Conservation (phyloP, 2,888 invertebrate genomes). For the Leptinotarsa rubiginosa region DNA sequence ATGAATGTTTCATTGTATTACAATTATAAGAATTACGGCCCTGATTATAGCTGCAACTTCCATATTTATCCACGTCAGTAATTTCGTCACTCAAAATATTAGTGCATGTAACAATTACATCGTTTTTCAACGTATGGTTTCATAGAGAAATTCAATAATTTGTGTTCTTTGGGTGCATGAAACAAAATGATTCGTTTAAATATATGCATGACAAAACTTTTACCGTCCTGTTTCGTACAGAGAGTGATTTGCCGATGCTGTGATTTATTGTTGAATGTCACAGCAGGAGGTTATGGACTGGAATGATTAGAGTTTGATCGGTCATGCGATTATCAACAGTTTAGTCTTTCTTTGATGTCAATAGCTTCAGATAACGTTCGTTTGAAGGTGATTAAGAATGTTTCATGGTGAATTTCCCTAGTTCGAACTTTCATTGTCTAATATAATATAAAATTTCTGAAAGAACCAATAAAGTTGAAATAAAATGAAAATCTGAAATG, state of each 20-base stretch:
- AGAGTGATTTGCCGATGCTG: neutral
- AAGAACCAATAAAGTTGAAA: too few relatives aligned
- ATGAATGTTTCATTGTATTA: too few relatives aligned
- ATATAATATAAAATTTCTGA: too few relatives aligned
- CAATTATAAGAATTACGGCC: neutral
- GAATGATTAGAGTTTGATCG: neutral
- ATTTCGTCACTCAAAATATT: conserved; percentile 1
- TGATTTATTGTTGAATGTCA: neutral
- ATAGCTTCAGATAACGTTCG: too few relatives aligned
- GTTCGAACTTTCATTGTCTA: too few relatives aligned
- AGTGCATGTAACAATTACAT: conserved; percentile 1
- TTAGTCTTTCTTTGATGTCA: too few relatives aligned
- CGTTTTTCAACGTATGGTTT: conserved; percentile 3
- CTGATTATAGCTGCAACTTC: neutral
- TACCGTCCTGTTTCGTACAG: neutral
- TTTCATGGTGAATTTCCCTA: too few relatives aligned
- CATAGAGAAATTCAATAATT: conserved; percentile 1
- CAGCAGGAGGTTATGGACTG: neutral
- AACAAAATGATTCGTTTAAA: conserved; percentile 5
- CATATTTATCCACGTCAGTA: neutral
- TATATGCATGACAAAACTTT: neutral
- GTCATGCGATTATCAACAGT: neutral
- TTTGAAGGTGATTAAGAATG: too few relatives aligned
- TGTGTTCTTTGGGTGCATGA: neutral
- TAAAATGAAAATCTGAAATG: too few relatives aligned